Base-by-base conservation (phyloP, 2,888 invertebrate genomes). In the Caenorhabditis sp. region DNA sequence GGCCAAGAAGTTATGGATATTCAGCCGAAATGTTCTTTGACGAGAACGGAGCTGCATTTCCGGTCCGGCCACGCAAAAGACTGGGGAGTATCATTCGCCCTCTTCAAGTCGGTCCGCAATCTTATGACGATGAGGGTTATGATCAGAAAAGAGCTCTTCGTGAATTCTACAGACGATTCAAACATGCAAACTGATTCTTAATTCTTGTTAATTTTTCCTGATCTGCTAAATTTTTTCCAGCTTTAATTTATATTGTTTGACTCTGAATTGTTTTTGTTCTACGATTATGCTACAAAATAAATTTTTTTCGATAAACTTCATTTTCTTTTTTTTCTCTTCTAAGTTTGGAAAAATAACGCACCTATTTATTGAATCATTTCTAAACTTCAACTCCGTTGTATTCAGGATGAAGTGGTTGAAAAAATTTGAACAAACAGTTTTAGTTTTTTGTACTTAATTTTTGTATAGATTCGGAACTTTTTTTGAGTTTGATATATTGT, bases 1-100 rank as follows among this genome's bases (percentile, higher is more conserved):
- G 87, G 87, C 87, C 88, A 13, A 70, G 88, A 62, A 87, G 81
- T 56, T 88, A 88, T 53, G 84, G 85, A 1, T 80, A 80, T 13
- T 85, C 86, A 2, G 85, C 85, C 11, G 84, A 86, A 53, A 78
- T 88, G 64, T 82, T 84, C 65, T 87, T 88, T 51, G 88, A 88
- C 60, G 88, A 88, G 62, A 88, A 88, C 68, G 88, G 88, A 37
- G 86, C 83, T 9, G 86, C 87, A 1, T 88, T 72, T 58, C 85
- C 85, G 40, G 71, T 88, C 0, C 53, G 65, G 22, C 81, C 81
- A 6, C 50, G 81, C 8, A 71, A 76, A 15, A 81, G 70, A 35
- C 40, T 81, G 2, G 60, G 70, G 26, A 65, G 55, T 24, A 70
- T 80, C 5, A 64, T 64, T 47, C 53, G 65, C 6, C 80, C 80